Conservation (phyloP, 2,113 vertebrate species). For the Strix uralensis region DNA sequence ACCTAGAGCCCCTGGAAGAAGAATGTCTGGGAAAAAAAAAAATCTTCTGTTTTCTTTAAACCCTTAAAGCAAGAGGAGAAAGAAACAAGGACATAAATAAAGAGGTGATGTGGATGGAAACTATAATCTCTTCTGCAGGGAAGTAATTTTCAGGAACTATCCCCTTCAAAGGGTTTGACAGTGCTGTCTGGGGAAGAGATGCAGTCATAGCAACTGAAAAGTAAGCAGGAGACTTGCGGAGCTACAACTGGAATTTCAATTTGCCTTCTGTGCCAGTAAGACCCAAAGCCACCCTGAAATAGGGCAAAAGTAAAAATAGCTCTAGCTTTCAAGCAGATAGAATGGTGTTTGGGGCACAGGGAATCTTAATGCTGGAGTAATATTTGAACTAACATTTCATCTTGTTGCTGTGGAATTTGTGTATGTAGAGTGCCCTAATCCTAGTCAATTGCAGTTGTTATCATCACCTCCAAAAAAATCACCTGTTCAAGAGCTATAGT, state of each 20-base stretch:
- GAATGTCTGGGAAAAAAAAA: not conserved
- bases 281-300: not conserved
- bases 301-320: conserved; percentile 5
- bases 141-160: not conserved
- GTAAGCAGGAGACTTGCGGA: not conserved
- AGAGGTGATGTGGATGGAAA: not conserved
- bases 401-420: not conserved
- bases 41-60: not conserved
- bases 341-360: not conserved
- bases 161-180: not conserved
- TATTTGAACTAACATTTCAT: not conserved
- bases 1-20: not conserved
- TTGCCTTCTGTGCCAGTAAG: not conserved
- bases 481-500: not conserved
- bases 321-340: not conserved
- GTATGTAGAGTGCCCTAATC: not conserved
- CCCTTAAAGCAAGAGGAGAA: not conserved
- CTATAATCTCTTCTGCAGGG: not conserved
- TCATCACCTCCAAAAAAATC: not conserved
- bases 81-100: conserved; percentile 6
- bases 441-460: not conserved
- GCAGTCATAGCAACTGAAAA: not conserved
- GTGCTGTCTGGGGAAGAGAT: not conserved
- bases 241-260: conserved; percentile 42
- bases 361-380: not conserved